Evolutionary conservation across 30 jellyfish, hydroid and myxozoan genomes (phyloP).

Genomic region (Cassiopea andromeda): DNA sequence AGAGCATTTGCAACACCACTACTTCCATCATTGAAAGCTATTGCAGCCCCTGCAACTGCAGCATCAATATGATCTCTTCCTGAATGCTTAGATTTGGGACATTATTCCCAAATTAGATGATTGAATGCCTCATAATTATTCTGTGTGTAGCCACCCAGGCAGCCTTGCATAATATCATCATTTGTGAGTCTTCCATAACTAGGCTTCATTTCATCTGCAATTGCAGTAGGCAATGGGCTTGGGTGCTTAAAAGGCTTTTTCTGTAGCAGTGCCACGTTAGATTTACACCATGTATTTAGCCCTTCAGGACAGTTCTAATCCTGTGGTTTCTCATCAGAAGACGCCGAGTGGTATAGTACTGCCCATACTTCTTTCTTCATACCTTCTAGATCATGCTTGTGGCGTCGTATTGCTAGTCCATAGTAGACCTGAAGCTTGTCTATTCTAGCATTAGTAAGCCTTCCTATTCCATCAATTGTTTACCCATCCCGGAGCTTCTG

Average conservation of each 20-base stretch:
- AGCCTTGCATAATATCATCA: conserved; percentile 26
- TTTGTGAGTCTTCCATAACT: conserved; percentile 12
- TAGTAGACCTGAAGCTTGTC: conserved; percentile 41
- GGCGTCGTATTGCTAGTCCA: conserved; percentile 30
- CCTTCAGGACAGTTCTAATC: conserved; percentile 21
- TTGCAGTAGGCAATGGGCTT: conserved; percentile 52
- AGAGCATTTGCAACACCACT: background rate
- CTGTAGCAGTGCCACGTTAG: conserved; percentile 4
- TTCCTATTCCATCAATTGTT: conserved; percentile 48
- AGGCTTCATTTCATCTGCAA: conserved; percentile 27
- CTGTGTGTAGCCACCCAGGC: conserved; percentile 65
- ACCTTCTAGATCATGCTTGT: conserved; percentile 26
- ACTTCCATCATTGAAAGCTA: conserved; percentile 12
- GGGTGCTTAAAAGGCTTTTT: conserved; percentile 12
- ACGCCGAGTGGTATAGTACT: conserved; percentile 12
- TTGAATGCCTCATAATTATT: conserved; percentile 48
- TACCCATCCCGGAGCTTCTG: conserved; percentile 29
- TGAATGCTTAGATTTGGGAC: conserved; percentile 26
- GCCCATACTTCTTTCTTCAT: conserved; percentile 32
- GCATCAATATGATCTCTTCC: conserved; percentile 29
- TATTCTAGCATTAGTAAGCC: conserved; percentile 37
- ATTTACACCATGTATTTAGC: conserved; percentile 46
- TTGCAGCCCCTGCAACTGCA: conserved; percentile 58
- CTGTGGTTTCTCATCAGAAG: conserved; percentile 19
- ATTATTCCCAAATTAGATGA: conserved; percentile 50